Base-by-base conservation (phyloP, 2,888 invertebrate genomes). In the Taphrorychus bicolor region DNA sequence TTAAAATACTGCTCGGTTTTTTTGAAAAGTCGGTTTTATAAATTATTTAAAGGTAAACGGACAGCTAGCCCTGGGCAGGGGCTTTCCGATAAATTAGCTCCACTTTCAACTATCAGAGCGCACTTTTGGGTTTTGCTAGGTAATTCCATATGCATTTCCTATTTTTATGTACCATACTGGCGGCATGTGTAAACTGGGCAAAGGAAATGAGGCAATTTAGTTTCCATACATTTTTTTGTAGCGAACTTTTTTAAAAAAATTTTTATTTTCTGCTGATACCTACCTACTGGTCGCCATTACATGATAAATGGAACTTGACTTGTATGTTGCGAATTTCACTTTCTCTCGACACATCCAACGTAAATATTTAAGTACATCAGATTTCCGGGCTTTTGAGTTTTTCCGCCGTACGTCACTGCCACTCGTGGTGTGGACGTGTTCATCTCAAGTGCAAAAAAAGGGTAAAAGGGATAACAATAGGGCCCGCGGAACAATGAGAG, bases 401-500 rank as follows among this genome's bases (percentile, higher is more conserved):
- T n/a, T 56, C 16, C 18, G 19, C 24, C 16, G 62, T 62, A 62
- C 67, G 67, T 67, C 67, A 67, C 67, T 62, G 69, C 71, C 64
- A 69, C 69, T 68, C 72, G 57, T 71, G 69, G 60, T 67, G 69
- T 70, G 70, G 68, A 69, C 70, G 70, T 73, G 74, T 72, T 75
- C 74, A 75, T 73, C 75, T 74, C 73, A 72, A 75, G 74, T 72
- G 73, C 74, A 76, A 74, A 75, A n/a, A 75, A 75, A 76, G 73
- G 76, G 75, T 75, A 74, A 73, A 74, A 72, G 71, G 73, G 72
- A 75, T 73, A 75, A 77, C 77, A 77, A 77, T 76, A 72, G 73
- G 71, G 69, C 71, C 71, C 69, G 59, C 40, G 65, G 72, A 75
- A 76, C 74, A 76, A 77, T 71, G 70, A 71, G 66, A 70, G 72